Base-by-base conservation (phyloP, 2,888 invertebrate genomes). In the Microdon myrmicae region DNA sequence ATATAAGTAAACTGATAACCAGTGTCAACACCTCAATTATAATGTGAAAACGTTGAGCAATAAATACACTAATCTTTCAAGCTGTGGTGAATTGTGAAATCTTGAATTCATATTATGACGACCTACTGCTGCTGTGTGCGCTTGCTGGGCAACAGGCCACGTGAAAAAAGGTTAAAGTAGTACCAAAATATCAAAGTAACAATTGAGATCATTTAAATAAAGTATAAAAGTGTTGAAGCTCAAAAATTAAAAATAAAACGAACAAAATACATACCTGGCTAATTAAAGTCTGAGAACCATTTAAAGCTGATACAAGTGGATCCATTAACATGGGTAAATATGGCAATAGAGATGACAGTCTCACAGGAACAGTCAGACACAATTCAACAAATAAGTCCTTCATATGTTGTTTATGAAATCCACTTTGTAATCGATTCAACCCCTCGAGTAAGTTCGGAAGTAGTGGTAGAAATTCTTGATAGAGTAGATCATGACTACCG, bases 311-410 rank as follows among this genome's bases (percentile, higher is more conserved):
- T 0, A 99, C 98, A 4, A 99, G 82, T 0, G 99, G 99, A 82
- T 99, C 98, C 99, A 99, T 99, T 20, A 99, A 82, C 93, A 98
- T 95, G 0, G 97, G 97, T 43, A 95, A 81, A 79, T 99, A 98
- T 1, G 99, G 98, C 49, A 99, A 82, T 14, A 99, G 82, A 13
- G 97, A 97, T 73, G 96, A 96, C 7, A 99, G 82, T 67, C 99
- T 84, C 0, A 99, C 98, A 0, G 99, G 99, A 0, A 99, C 98
- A 0, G 98, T 99, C 32, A 99, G 82, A 78, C 99, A 99, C 54
- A 99, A 82, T 79, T 99, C 99, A 0, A 99, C 97, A 80, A 99
- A 98, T 14, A 99, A 83, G 82, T 99, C 99, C 77, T 97, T 96
- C 95, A 99, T 98, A 77, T 96, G 95, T 74, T 96, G 96, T 74